Evolutionary conservation across 2,113 vertebrate genomes (phyloP), one percentile per base, ranked within the genome.

Genomic region (Ochotona princeps): DNA sequence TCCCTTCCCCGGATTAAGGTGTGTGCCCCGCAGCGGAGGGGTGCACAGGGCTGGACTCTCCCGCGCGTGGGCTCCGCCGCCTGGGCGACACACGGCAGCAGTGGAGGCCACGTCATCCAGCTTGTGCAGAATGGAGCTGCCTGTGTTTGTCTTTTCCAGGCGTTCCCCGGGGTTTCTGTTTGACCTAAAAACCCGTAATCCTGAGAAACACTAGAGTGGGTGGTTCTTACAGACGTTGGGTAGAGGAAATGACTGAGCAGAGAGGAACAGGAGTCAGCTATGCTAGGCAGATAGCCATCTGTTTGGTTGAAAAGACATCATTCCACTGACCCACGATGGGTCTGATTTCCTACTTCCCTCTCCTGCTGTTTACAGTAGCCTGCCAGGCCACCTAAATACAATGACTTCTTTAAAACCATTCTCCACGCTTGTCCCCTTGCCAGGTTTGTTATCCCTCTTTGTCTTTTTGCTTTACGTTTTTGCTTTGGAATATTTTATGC

Each of bases 181-280:
- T 49, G 8, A 82, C 89, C 94, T 90, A 32, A 94, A 97, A 95
- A 83, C 93, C 73, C 91, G 63, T 67, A 97, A 95, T 96, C 49
- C 96, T 91, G 92, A 91, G 0, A 94, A 96, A 95, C 97, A 63
- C 96, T 90, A 92, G 79, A 83, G 94, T 91, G 98, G 95, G 93
- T 75, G 95, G 60, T 3, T 66, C 67, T 94, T 96, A 95, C 97
- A 97, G 97, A 93, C 96, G 66, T 61, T 51, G 65, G 1, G 95
- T 76, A 97, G 96, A 97, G 98, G 98, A 98, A 98, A 96, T 85
- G 94, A 81, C 75, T 74, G 75, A 44, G 95, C 82, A 79, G 91
- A 97, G 87, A 74, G 88, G 94, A 95, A 94, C 74, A 30, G 20
- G 26, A 95, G 92, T 96, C 72, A 79, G 70, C 93, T 30, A 8